Evolutionary conservation across 1,140 invertebrate species (phyloP).

Genomic region (Drosophila bocqueti): DNA sequence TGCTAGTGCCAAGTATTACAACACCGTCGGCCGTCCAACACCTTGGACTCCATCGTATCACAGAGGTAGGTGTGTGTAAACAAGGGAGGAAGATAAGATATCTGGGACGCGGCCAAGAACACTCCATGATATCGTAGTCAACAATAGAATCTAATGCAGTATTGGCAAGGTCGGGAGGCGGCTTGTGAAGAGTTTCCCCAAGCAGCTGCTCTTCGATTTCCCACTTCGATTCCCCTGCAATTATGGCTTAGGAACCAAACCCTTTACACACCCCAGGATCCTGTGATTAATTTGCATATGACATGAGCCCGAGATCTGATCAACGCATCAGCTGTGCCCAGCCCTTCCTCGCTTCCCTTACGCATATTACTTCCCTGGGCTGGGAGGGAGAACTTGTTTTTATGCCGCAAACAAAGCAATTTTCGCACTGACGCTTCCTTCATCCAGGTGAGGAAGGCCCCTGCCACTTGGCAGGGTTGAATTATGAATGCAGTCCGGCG

Average conservation of each 20-base stretch:
- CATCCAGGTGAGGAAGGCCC: constrained; percentile 31
- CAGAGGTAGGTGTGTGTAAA: constrained; percentile 20
- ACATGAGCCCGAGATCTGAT: constrained; percentile 69
- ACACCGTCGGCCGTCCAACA: constrained; percentile 13
- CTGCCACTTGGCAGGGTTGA: constrained; percentile 17
- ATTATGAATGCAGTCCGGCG: constrained; percentile 58
- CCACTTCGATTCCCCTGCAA: constrained; percentile 35
- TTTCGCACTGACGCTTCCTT: constrained; percentile 73
- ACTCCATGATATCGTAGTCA: constrained; percentile 27
- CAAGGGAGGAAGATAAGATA: constrained; percentile 49
- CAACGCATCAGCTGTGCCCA: constrained; percentile 65
- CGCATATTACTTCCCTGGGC: neutral
- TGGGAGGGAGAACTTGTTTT: constrained; percentile 63
- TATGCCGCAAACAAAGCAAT: constrained; percentile 78
- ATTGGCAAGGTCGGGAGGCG: constrained; percentile 36
- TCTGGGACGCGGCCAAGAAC: constrained; percentile 25
- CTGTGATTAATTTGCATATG: constrained; percentile 79
- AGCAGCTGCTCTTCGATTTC: constrained; percentile 57
- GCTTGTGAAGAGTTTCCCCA: neutral
- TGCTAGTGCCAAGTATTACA: constrained; percentile 41
- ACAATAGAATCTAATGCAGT: constrained; percentile 25
- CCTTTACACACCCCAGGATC: constrained; percentile 25
- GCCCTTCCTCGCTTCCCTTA: neutral
- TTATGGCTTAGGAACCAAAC: constrained; percentile 33
- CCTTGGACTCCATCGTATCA: constrained; percentile 26